phyloP scores from a whole-genome alignment of 2,113 vertebrate species.

The Zapornia atra region DNA sequence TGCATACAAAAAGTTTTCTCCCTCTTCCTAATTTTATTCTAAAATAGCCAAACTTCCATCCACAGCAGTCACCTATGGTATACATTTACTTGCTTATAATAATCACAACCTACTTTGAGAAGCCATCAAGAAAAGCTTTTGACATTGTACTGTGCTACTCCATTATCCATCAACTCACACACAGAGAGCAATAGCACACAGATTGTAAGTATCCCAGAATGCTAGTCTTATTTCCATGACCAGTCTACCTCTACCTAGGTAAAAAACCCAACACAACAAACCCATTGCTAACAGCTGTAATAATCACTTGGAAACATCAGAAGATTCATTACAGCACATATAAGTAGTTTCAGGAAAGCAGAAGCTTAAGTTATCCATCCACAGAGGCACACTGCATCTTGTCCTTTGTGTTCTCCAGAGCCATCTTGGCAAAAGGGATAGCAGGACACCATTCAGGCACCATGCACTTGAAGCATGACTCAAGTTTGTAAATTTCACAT shows the following conservation, averaged over 20 bases:
- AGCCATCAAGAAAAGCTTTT: neutral
- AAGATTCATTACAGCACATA: neutral
- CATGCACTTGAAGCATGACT: neutral
- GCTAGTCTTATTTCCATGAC: neutral
- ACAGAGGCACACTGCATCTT: neutral
- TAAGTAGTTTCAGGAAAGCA: neutral
- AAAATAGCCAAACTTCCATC: neutral
- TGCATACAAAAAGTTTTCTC: neutral
- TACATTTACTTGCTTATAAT: rapidly evolving
- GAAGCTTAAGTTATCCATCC: neutral
- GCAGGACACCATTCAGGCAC: neutral
- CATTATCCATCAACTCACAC: rapidly evolving
- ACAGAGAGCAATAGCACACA: neutral
- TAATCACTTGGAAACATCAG: neutral
- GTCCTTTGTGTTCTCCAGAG: neutral
- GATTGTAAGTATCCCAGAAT: neutral
- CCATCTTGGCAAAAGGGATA: neutral
- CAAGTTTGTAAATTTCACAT: neutral
- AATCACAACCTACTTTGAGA: neutral
- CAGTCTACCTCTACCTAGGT: neutral
- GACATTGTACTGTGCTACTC: neutral
- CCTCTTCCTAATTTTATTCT: neutral
- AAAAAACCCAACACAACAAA: neutral
- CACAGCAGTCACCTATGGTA: neutral
- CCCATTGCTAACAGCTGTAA: neutral